These are phyloP conservation scores for Calypte anna DNA, from an alignment of 2,113 vertebrate species.

Conservation along the genomic window DNA sequence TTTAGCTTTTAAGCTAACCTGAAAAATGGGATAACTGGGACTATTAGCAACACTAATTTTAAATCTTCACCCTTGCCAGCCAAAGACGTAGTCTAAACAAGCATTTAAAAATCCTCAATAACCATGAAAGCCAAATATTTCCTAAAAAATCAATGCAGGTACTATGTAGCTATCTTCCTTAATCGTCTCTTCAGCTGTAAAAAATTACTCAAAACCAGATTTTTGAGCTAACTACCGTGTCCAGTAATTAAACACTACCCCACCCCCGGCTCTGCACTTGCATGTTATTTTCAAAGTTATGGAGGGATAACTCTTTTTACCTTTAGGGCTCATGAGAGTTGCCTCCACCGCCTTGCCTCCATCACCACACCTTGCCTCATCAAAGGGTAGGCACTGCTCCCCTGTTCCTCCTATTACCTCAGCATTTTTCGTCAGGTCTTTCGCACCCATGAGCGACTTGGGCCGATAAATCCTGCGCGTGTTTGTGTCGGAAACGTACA, in stretches of 20 bases:
- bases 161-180: background rate
- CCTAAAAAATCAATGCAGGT: constrained; percentile 2
- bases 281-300: background rate
- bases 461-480: constrained; percentile 93
- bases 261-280: background rate
- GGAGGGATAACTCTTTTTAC: constrained; percentile 70
- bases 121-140: constrained; percentile 18
- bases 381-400: constrained; percentile 95
- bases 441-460: constrained; percentile 81
- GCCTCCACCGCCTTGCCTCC: constrained; percentile 94
- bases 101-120: constrained; percentile 17
- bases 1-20: background rate
- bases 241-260: background rate
- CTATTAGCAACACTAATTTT: background rate
- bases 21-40: background rate
- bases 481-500: constrained; percentile 97
- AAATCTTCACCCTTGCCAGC: background rate
- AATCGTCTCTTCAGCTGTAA: background rate
- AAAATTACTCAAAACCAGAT: background rate
- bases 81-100: background rate
- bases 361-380: constrained; percentile 95
- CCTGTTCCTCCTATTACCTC: constrained; percentile 94
- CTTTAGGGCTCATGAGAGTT: constrained; percentile 96
- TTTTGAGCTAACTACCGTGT: background rate
- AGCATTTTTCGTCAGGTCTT: constrained; percentile 89